A percentile compares a stretch with the other conserved stretches of the same genome.
phyloP scores from a whole-genome alignment of 1,140 invertebrate species.

The Euwallacea similis region DNA sequence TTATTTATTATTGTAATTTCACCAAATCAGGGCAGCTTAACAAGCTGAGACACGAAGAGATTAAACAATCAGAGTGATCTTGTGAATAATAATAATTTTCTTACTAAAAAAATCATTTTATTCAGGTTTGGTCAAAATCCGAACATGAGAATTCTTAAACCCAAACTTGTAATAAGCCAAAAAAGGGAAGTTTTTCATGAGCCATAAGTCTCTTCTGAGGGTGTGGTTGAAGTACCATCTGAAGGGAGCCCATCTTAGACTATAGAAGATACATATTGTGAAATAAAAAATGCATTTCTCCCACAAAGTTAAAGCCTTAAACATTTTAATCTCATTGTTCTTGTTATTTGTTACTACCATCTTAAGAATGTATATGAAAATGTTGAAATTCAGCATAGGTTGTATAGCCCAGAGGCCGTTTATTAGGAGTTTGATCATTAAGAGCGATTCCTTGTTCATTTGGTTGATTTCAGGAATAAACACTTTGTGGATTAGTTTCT shows the following conservation, averaged over 20 bases:
- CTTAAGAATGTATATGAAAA: slow-evolving; percentile 31
- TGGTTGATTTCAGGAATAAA: slow-evolving; percentile 40
- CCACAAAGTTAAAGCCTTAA: neutral
- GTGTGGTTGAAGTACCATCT: slow-evolving; percentile 39
- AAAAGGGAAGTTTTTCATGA: slow-evolving; percentile 48
- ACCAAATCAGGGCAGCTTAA: too few relatives aligned
- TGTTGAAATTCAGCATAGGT: slow-evolving; percentile 42
- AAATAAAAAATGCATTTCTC: slow-evolving; percentile 22
- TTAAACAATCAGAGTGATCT: too few relatives aligned
- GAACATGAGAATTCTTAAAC: neutral
- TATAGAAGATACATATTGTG: neutral
- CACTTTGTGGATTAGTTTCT: slow-evolving; percentile 41
- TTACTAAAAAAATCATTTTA: too few relatives aligned
- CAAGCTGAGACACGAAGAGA: too few relatives aligned
- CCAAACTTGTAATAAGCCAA: slow-evolving; percentile 48
- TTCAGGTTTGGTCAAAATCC: too few relatives aligned
- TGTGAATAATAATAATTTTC: too few relatives aligned
- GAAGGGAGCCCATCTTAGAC: slow-evolving; percentile 33
- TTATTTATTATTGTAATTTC: too few relatives aligned
- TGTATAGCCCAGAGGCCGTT: slow-evolving; percentile 47
- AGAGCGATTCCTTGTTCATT: slow-evolving; percentile 44
- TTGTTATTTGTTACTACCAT: slow-evolving; percentile 19
- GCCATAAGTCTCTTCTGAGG: slow-evolving; percentile 41
- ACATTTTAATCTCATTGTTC: slow-evolving; percentile 3
- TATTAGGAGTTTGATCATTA: slow-evolving; percentile 44